Base-by-base conservation (phyloP, 2,888 invertebrate species). In the Drosophila incognita region DNA sequence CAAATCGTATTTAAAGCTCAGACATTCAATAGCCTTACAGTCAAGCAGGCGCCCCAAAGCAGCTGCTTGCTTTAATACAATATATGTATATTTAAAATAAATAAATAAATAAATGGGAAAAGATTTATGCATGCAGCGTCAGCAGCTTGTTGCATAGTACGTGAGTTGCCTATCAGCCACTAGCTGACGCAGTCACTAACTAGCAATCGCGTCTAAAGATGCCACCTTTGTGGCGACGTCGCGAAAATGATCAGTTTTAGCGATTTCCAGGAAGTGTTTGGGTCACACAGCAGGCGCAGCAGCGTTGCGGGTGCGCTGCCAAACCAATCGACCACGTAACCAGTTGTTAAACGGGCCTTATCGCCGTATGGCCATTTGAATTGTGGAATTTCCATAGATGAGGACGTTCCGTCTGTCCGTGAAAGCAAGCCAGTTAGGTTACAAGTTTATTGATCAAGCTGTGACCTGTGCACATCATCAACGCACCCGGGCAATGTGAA, bases 261-360 rank as follows among this genome's bases (percentile, higher is more conserved):
- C 65, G 71, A 77, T 67, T 85, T 82, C 90, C 88, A 88, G 88
- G 88, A 88, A 88, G 90, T 82, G 69, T 76, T 81, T 74, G 82
- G 88, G 71, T 59, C 79, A 69, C 73, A 60, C 36, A 33, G 59
- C 60, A 59, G 67, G 71, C 52, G 54, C 29, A 49, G 52, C 60
- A 29, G 8, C 36, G 46, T 69, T 70, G 81, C 80, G 81, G 89
- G 79, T 87, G 86, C 75, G 29, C 29, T 51, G n/a, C 46, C 21
- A 46, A 42, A 7, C 72, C 38, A 8, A 46, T 24, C 68, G 69
- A 57, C 72, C 54, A 74, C 87, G 91, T 89, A 90, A 88, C 81
- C 56, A 79, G 79, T 91, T 83, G 91, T 78, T 91, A 91, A 90
- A 90, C 90, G 89, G 79, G 91, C 82, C 89, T 75, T 63, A 74